These are phyloP conservation scores for Ephialtes manifestator DNA, from an alignment of 2,888 invertebrate genomes.

Conservation along the genomic window DNA sequence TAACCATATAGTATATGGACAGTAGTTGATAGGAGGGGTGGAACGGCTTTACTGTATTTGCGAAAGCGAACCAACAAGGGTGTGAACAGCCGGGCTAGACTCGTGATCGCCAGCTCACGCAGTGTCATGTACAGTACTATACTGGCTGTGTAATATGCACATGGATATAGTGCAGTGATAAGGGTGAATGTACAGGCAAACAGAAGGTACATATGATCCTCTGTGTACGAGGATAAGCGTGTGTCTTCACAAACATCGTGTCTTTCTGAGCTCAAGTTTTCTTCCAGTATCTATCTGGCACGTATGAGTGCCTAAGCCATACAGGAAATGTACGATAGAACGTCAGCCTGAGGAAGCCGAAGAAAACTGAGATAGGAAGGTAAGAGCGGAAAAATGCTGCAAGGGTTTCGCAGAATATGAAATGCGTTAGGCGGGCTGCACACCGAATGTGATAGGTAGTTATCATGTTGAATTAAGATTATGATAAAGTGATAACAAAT, in stretches of 20 bases:
- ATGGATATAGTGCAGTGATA: slow-evolving; percentile 34
- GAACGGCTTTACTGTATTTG: slow-evolving; percentile 74
- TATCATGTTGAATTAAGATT: no score
- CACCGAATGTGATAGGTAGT: background rate
- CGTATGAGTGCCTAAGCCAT: slow-evolving; percentile 23
- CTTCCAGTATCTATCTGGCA: slow-evolving; percentile 17
- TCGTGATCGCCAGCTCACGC: slow-evolving; percentile 66
- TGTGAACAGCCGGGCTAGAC: slow-evolving; percentile 58
- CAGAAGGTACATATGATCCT: slow-evolving; percentile 5
- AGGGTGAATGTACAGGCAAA: slow-evolving; percentile 45
- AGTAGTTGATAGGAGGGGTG: slow-evolving; percentile 54
- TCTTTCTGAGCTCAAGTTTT: background rate
- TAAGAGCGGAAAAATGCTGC: slow-evolving; percentile 15
- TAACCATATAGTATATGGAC: background rate
- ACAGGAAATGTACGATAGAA: background rate
- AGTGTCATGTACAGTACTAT: slow-evolving; percentile 36
- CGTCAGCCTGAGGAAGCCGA: slow-evolving; percentile 15
- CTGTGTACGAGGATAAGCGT: background rate
- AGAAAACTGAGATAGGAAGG: background rate
- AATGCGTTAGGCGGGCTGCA: background rate
- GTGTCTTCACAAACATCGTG: slow-evolving; percentile 13
- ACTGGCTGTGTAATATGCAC: slow-evolving; percentile 30
- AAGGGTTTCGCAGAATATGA: background rate
- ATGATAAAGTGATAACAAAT: no score
- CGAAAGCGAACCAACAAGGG: slow-evolving; percentile 72